These are phyloP conservation scores for Oreocharis arfaki DNA, from an alignment of 2,113 vertebrate species.

Conservation along the genomic window DNA sequence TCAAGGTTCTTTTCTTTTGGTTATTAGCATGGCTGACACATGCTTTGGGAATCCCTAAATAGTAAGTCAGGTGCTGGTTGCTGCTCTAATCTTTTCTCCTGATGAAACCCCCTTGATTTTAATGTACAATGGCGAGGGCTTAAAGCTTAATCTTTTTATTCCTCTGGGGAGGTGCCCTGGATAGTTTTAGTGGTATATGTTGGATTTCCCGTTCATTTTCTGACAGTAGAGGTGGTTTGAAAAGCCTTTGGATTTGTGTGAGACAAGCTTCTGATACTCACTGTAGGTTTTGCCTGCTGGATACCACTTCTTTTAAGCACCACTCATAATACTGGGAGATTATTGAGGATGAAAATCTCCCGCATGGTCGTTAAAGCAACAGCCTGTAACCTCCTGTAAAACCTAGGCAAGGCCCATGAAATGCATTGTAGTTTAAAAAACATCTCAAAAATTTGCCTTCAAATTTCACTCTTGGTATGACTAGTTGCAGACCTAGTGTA, in stretches of 20 bases:
- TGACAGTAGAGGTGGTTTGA: neutral
- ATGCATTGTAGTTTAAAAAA: accelerated
- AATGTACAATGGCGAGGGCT: neutral
- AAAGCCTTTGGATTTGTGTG: neutral
- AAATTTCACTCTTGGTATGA: neutral
- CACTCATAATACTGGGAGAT: neutral
- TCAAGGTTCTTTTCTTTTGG: neutral
- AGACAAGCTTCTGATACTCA: neutral
- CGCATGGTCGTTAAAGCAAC: neutral
- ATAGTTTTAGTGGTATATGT: neutral
- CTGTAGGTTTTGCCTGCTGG: neutral
- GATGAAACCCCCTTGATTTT: neutral
- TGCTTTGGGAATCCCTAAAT: neutral
- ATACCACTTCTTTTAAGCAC: neutral
- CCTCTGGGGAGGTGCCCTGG: neutral
- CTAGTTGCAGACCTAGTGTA: neutral
- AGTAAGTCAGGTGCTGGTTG: neutral
- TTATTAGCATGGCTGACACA: neutral
- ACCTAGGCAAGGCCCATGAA: neutral
- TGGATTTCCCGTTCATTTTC: neutral
- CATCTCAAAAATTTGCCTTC: neutral
- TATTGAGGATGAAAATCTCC: too few relatives aligned
- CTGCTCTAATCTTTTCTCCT: neutral
- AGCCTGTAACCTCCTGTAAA: neutral
- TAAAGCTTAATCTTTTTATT: neutral